These are phyloP conservation scores for Bembecia ichneumoniformis DNA, from an alignment of 2,888 invertebrate genomes.

Conservation along the genomic window DNA sequence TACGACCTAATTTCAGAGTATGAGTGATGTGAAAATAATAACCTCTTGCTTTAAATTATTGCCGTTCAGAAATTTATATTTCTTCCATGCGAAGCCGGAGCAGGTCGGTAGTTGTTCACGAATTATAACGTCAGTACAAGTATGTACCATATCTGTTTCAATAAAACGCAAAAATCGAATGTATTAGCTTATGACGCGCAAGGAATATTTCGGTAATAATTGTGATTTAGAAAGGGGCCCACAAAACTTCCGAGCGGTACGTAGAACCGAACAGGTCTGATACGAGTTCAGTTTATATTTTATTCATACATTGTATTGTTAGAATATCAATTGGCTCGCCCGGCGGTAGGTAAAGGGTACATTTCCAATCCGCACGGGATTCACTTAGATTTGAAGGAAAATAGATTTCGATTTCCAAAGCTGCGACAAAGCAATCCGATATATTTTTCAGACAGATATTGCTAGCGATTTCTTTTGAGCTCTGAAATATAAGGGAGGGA, in stretches of 20 bases:
- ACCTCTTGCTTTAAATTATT: too few relatives aligned
- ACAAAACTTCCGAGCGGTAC: constrained; percentile 43
- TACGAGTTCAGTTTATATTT: constrained; percentile 71
- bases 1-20: too few relatives aligned
- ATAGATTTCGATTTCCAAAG: constrained; percentile 73
- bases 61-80: too few relatives aligned
- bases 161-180: too few relatives aligned
- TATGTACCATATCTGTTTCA: too few relatives aligned
- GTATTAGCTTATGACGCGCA: background rate
- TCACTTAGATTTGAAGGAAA: constrained; percentile 74
- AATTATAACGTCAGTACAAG: too few relatives aligned
- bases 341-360: constrained; percentile 73
- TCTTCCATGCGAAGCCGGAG: too few relatives aligned
- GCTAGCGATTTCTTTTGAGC: constrained; percentile 73
- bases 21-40: too few relatives aligned
- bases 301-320: constrained; percentile 74
- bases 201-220: constrained; percentile 15
- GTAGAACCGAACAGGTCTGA: constrained; percentile 57
- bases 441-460: constrained; percentile 74
- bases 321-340: constrained; percentile 72
- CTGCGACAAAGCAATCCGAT: constrained; percentile 74
- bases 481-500: constrained; percentile 70
- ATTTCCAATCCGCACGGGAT: constrained; percentile 73
- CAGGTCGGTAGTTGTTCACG: too few relatives aligned
- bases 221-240: constrained; percentile 30